Evolutionary conservation across 2,888 invertebrate species (phyloP), one percentile per base, ranked within the genome.

Genomic region (Linyphia triangularis): DNA sequence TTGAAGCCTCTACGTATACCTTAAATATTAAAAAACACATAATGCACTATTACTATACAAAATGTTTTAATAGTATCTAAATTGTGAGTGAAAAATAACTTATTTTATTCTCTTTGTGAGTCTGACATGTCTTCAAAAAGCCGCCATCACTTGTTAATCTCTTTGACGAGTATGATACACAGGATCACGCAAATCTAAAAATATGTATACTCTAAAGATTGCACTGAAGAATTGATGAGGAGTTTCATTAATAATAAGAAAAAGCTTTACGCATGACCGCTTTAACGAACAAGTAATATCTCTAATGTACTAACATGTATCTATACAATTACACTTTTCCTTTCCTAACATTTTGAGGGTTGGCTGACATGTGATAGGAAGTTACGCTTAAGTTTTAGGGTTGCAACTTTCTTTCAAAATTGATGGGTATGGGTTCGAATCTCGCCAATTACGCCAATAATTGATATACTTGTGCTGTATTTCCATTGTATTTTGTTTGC

Each of bases 221-320:
- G 43, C 61, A 6, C 43, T 85, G 51, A 85, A 85, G 65, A 79
- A 85, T 85, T 73, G 72, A 72, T 70, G 51, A 65, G 33, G 24
- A 22, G 61, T 33, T 72, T 24, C 33, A 85, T 85, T 65, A 85
- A 65, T 85, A 73, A 72, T 72, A 72, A 79, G 72, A 72, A 70
- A 30, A 2, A 40, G 26, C 59, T 77, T 59, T 43, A 43, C 33
- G 67, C 78, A 70, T 63, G 40, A 59, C 69, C 40, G 77, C 77
- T 40, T 43, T 26, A 82, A 82, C 61, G 82, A 43, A 61, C 70
- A 82, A 78, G 78, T 61, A 85, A 85, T 85, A 85, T 79, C 85
- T 57, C 24, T 85, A 79, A 79, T 85, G 85, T 19, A 79, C 51
- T 79, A 85, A 85, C 77, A 61, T 78, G 69, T 77, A 85, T 70